A percentile compares a stretch with the other conserved stretches of the same genome.
Conservation (phyloP, 2,113 vertebrate species). For the Pachycephala philippinensis region DNA sequence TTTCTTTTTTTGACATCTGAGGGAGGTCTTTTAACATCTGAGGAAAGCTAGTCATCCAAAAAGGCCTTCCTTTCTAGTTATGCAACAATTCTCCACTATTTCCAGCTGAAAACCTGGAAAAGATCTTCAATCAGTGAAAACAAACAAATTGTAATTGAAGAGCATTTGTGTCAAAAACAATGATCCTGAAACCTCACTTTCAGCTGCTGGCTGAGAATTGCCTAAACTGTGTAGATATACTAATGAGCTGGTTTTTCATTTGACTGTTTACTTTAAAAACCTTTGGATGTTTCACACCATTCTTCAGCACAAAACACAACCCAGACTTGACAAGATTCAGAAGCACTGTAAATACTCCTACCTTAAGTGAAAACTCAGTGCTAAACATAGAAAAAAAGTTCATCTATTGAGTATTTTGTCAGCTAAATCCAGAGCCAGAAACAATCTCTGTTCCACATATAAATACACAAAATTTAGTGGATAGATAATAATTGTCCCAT, state of each 20-base stretch:
- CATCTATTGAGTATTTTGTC: not conserved
- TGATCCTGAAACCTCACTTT: not conserved
- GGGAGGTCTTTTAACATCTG: not conserved
- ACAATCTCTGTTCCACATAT: not conserved
- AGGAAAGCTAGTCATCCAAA: not conserved
- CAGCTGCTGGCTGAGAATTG: not conserved
- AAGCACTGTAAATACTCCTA: not conserved
- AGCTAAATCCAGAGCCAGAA: not conserved
- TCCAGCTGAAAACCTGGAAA: not conserved
- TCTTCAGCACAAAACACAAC: not conserved
- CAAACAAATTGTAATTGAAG: not conserved
- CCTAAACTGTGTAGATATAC: not conserved
- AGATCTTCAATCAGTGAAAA: not conserved
- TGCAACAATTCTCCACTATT: not conserved
- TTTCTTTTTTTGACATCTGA: not conserved
- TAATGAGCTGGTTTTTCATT: not conserved
- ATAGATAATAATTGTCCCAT: not conserved
- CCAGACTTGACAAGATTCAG: not conserved
- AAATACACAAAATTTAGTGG: not conserved
- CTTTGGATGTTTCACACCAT: not conserved
- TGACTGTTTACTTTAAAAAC: not conserved
- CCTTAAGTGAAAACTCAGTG: not conserved
- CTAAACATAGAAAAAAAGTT: not conserved
- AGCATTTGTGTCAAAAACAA: not conserved
- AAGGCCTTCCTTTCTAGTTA: not conserved